Evolutionary conservation across 2,888 invertebrate species (phyloP).

Genomic region (Sinhomidia bicolor): DNA sequence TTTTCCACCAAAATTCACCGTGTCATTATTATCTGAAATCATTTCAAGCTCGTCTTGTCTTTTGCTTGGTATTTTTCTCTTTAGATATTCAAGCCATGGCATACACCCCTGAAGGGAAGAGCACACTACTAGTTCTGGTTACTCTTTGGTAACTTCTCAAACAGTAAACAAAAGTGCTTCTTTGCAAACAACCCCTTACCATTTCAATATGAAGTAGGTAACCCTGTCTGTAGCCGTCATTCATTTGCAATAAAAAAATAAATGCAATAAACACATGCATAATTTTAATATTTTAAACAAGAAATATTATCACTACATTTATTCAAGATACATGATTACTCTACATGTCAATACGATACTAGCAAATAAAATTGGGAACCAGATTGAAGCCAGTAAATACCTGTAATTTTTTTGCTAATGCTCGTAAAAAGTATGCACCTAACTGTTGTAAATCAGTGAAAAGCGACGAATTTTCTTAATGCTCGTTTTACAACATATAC

Average conservation of each 20-base stretch:
- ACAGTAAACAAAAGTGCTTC: conserved; percentile 30
- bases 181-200: neutral
- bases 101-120: conserved; percentile 34
- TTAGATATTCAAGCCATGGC: neutral
- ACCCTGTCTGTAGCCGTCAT: conserved; percentile 2
- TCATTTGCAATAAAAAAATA: too few species aligned
- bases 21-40: conserved; percentile 52
- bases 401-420: conserved; percentile 8
- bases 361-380: neutral
- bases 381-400: neutral
- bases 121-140: conserved; percentile 15
- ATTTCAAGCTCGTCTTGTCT: conserved; percentile 22
- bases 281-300: neutral
- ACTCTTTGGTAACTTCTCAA: conserved; percentile 10
- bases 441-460: conserved; percentile 23
- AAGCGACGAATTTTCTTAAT: conserved; percentile 4
- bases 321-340: conserved; percentile 18
- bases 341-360: neutral
- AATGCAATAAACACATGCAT: conserved; percentile 2
- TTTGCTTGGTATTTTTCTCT: conserved; percentile 11
- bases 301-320: neutral
- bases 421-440: neutral
- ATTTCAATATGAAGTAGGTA: neutral
- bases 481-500: conserved; percentile 25
- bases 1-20: conserved; percentile 63